These are phyloP conservation scores for Caenorhabditis angaria DNA, from an alignment of 2,888 invertebrate species.

Conservation along the genomic window DNA sequence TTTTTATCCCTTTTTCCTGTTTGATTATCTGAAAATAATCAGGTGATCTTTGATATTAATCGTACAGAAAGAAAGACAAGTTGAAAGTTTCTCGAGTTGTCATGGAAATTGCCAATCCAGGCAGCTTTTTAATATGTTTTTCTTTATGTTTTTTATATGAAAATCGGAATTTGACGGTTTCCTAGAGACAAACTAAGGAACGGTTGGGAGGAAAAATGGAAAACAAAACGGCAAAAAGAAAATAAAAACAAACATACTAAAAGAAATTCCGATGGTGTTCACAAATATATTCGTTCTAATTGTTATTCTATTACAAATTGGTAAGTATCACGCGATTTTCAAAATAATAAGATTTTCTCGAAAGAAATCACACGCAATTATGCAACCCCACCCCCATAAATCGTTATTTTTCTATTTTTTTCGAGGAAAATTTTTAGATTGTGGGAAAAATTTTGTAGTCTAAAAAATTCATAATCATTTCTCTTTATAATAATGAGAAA, in stretches of 20 bases:
- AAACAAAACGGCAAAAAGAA: too few relatives aligned
- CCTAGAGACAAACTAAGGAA: conserved; percentile 31
- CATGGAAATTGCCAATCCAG: not conserved
- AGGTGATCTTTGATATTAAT: not conserved
- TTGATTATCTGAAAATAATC: not conserved
- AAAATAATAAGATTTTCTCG: too few relatives aligned
- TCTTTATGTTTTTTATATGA: not conserved
- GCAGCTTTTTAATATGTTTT: not conserved
- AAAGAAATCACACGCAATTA: too few relatives aligned
- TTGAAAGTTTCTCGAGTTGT: conserved; percentile 2
- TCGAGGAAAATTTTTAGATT: too few relatives aligned
- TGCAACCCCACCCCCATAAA: too few relatives aligned
- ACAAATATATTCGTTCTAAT: not conserved
- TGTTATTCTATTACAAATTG: not conserved
- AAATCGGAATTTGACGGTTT: conserved; percentile 13
- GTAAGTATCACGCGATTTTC: too few relatives aligned
- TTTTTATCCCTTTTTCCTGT: not conserved
- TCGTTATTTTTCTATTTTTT: too few relatives aligned
- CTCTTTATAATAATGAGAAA: too few relatives aligned
- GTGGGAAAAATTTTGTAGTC: too few relatives aligned
- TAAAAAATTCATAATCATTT: too few relatives aligned
- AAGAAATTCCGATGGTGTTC: conserved; percentile 1
- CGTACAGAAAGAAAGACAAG: not conserved
- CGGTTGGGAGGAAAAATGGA: too few relatives aligned
- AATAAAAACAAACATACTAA: not conserved